phyloP scores from a whole-genome alignment of 2,113 vertebrate genomes.

The Plecotus auritus region DNA sequence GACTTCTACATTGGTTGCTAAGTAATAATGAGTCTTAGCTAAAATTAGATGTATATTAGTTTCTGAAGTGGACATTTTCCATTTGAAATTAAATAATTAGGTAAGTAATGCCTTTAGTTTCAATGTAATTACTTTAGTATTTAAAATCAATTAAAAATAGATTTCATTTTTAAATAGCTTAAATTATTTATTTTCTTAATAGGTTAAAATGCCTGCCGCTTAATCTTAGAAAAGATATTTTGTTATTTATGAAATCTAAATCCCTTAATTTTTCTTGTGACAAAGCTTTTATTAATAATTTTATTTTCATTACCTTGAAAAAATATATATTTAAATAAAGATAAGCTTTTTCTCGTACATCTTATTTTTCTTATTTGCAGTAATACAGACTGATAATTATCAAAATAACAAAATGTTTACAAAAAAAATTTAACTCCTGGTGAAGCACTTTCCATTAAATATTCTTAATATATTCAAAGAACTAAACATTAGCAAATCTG shows the following conservation, averaged over 20 bases:
- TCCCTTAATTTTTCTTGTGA: conserved; percentile 54
- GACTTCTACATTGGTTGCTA: conserved; percentile 75
- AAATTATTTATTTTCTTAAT: conserved; percentile 54
- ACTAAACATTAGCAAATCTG: conserved; percentile 34
- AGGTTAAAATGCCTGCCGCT: conserved; percentile 47
- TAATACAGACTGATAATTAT: conserved; percentile 36
- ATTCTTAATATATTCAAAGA: conserved; percentile 23
- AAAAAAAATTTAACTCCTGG: conserved; percentile 49
- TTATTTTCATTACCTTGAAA: conserved; percentile 50
- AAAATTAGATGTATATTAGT: conserved; percentile 78
- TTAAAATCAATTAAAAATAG: conserved; percentile 74
- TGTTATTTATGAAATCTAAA: conserved; percentile 55
- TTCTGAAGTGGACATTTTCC: conserved; percentile 77
- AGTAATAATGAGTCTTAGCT: conserved; percentile 75
- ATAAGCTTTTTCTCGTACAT: conserved; percentile 41
- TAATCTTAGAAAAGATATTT: conserved; percentile 55
- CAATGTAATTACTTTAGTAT: conserved; percentile 71
- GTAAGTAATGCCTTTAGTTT: conserved; percentile 83
- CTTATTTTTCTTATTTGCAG: conserved; percentile 49
- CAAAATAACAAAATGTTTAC: conserved; percentile 53
- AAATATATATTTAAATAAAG: conserved; percentile 53
- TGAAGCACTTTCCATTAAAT: conserved; percentile 59
- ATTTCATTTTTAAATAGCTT: conserved; percentile 71
- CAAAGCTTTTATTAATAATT: conserved; percentile 46
- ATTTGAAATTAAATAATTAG: conserved; percentile 85